phyloP scores from a whole-genome alignment of 1,140 invertebrate genomes.

The Pogonomyrmex barbatus region DNA sequence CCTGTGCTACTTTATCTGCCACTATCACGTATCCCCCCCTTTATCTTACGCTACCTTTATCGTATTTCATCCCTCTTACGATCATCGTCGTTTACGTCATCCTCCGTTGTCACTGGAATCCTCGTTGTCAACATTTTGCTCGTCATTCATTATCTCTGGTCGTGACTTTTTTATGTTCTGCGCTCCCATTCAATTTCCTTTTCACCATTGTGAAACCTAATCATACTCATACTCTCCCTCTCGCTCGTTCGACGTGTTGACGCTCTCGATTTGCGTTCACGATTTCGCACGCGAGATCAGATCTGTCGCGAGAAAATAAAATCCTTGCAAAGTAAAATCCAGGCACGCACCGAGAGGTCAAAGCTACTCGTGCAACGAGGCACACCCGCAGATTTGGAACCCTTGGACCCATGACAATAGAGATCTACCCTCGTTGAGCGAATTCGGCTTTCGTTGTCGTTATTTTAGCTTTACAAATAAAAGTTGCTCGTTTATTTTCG shows the following conservation, averaged over 20 bases:
- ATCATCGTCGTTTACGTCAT: conserved; percentile 83
- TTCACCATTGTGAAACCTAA: background rate
- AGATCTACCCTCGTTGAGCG: conserved; percentile 40
- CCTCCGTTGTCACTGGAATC: conserved; percentile 79
- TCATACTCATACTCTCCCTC: conserved; percentile 45
- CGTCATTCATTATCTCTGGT: conserved; percentile 79
- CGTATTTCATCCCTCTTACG: conserved; percentile 72
- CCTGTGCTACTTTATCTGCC: conserved; percentile 39
- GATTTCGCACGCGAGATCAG: conserved; percentile 28
- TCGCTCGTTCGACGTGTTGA: conserved; percentile 71
- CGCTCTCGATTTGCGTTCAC: conserved; percentile 45
- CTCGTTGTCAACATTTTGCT: conserved; percentile 80
- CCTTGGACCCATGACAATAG: conserved; percentile 78
- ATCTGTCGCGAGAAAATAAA: conserved; percentile 94
- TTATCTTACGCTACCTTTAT: background rate
- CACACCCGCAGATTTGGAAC: conserved; percentile 90
- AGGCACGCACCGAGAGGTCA: conserved; percentile 94
- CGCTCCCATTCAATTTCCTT: conserved; percentile 37
- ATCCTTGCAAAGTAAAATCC: conserved; percentile 94
- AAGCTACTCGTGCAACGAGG: conserved; percentile 94
- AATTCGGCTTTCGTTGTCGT: conserved; percentile 30
- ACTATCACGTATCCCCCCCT: conserved; percentile 13
- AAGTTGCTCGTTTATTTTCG: background rate
- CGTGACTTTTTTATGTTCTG: conserved; percentile 50
- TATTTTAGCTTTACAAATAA: background rate